Evolutionary conservation across 2,888 invertebrate genomes (phyloP).

Genomic region (Campaea margaritaria): DNA sequence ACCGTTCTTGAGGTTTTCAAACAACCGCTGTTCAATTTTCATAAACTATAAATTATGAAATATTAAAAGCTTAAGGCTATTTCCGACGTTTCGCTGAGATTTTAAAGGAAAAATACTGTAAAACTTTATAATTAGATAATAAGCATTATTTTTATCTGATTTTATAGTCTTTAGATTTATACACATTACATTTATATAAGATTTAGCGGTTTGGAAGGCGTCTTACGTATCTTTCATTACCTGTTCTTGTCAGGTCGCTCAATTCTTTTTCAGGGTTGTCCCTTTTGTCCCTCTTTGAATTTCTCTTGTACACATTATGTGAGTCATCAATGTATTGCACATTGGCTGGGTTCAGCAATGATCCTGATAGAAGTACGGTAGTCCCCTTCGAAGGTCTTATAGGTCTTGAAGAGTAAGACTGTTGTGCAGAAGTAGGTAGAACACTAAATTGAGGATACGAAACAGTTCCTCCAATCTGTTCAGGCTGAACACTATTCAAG

Average conservation of each 20-base stretch:
- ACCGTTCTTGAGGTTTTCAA: no score
- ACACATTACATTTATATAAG: no score
- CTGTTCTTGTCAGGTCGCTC: constrained; percentile 55
- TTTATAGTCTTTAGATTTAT: no score
- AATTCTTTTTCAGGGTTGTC: constrained; percentile 80
- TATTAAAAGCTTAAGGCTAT: no score
- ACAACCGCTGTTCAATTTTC: no score
- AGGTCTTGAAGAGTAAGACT: constrained; percentile 49
- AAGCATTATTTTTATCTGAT: no score
- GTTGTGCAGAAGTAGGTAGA: constrained; percentile 45
- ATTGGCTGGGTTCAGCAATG: constrained; percentile 84
- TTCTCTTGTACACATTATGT: constrained; percentile 83
- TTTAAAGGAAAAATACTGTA: no score
- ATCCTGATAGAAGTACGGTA: constrained; percentile 70
- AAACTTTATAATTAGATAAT: no score
- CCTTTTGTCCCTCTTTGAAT: constrained; percentile 77
- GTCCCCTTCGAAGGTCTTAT: constrained; percentile 66
- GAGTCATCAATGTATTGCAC: constrained; percentile 87
- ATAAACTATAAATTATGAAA: no score
- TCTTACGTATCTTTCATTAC: constrained; percentile 47
- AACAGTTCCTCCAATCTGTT: constrained; percentile 45
- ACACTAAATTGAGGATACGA: constrained; percentile 51
- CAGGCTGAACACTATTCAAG: constrained; percentile 66
- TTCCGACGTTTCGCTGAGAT: no score
- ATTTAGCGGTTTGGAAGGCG: no score